Percentiles rank a stretch among this genome's conserved stretches.
phyloP scores from a whole-genome alignment of 2,113 vertebrate species.

The Salvelinus fontinalis region DNA sequence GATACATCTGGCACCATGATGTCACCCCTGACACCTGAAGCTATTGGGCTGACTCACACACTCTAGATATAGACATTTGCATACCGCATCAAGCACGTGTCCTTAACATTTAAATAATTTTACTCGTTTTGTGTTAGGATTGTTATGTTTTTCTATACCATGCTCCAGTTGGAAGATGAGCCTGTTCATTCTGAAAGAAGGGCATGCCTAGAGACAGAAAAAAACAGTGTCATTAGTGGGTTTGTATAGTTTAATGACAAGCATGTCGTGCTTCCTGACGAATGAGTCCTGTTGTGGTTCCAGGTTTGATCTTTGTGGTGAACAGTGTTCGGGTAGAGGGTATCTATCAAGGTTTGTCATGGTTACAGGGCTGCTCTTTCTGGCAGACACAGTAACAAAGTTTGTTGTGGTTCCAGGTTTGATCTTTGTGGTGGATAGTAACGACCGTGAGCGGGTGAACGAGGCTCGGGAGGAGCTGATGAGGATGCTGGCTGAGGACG shows the following conservation, averaged over 20 bases:
- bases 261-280: background rate
- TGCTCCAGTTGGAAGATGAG: background rate
- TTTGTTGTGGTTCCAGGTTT: conserved; percentile 46
- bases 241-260: background rate
- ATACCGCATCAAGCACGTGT: too few relatives aligned
- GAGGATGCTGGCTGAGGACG: conserved; percentile 96
- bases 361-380: too few relatives aligned
- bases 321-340: conserved; percentile 73
- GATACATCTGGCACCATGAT: conserved; percentile 5
- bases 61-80: background rate
- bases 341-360: too few relatives aligned
- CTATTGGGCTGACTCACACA: conserved; percentile 39
- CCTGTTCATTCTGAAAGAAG: background rate
- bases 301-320: conserved; percentile 90
- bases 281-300: background rate
- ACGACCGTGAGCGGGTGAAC: conserved; percentile 93
- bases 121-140: background rate
- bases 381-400: too few relatives aligned
- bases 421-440: conserved; percentile 98
- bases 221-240: too few relatives aligned
- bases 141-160: background rate
- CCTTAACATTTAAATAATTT: too few relatives aligned
- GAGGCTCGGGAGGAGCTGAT: conserved; percentile 95
- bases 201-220: background rate
- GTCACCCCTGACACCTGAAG: conserved; percentile 35